These are phyloP conservation scores for Australoheros facetus DNA, from an alignment of 2,797 vertebrate genomes.

Conservation along the genomic window DNA sequence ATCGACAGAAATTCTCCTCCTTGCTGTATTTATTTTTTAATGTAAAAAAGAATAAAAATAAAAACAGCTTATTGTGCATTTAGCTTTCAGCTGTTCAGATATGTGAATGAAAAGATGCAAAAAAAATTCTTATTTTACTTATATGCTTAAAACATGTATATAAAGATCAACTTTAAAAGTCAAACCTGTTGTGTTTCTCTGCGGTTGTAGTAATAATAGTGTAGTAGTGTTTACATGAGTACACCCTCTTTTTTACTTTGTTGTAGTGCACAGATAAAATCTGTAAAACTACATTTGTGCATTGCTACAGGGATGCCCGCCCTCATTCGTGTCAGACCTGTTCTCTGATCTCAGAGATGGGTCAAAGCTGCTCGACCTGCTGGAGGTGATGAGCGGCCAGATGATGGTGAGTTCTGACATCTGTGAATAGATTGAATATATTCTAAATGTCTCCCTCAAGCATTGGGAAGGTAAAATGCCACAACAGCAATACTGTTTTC, in stretches of 20 bases:
- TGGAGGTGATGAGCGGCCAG: conserved; percentile 91
- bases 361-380: conserved; percentile 86
- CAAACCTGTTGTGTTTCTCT: neutral
- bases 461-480: neutral
- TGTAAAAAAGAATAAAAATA: neutral
- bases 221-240: neutral
- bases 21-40: neutral
- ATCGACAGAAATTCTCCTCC: neutral
- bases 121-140: no score
- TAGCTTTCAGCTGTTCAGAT: neutral
- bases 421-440: neutral
- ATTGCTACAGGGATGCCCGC: conserved; percentile 79
- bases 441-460: neutral
- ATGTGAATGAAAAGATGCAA: no score
- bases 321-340: conserved; percentile 85
- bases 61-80: neutral
- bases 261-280: neutral
- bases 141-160: no score
- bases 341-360: conserved; percentile 89
- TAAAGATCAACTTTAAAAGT: neutral
- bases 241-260: neutral
- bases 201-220: neutral
- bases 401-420: conserved; percentile 84
- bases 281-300: neutral
- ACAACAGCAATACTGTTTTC: neutral